These are phyloP conservation scores for Sinocyclocheilus anophthalmus DNA, from an alignment of 2,113 vertebrate genomes.

Conservation along the genomic window DNA sequence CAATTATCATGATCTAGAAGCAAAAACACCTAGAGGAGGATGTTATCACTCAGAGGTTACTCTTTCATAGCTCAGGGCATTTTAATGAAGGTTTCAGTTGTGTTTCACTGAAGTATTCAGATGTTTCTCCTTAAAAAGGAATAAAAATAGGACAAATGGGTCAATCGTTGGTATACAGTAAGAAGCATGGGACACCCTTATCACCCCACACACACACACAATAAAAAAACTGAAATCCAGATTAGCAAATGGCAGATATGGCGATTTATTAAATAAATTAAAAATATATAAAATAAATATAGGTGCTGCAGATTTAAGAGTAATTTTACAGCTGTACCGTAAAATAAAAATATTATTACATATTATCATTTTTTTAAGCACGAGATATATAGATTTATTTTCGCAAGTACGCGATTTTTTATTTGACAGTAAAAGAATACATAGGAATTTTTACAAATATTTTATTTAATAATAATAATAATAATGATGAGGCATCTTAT, in stretches of 20 bases:
- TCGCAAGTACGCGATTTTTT: too few species aligned
- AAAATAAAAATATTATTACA: neutral
- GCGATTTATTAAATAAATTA: too few species aligned
- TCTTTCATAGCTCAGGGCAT: too few species aligned
- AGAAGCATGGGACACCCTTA: too few species aligned
- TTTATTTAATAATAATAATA: neutral
- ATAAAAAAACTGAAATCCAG: neutral
- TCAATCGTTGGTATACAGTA: too few species aligned
- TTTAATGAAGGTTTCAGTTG: too few species aligned
- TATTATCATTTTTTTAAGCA: too few species aligned
- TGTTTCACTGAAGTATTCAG: too few species aligned
- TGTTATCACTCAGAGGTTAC: too few species aligned
- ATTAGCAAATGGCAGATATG: too few species aligned
- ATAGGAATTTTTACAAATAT: neutral
- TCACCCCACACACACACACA: too few species aligned
- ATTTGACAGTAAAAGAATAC: neutral
- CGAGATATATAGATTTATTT: neutral
- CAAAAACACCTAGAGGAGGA: neutral
- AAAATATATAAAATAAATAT: neutral
- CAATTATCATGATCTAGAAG: neutral
- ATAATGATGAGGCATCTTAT: neutral
- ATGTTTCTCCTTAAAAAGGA: neutral
- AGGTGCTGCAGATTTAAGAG: neutral
- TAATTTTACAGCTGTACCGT: neutral
- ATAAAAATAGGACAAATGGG: neutral